phyloP scores from a whole-genome alignment of 2,113 vertebrate species.

The Anarrhichthys ocellatus region DNA sequence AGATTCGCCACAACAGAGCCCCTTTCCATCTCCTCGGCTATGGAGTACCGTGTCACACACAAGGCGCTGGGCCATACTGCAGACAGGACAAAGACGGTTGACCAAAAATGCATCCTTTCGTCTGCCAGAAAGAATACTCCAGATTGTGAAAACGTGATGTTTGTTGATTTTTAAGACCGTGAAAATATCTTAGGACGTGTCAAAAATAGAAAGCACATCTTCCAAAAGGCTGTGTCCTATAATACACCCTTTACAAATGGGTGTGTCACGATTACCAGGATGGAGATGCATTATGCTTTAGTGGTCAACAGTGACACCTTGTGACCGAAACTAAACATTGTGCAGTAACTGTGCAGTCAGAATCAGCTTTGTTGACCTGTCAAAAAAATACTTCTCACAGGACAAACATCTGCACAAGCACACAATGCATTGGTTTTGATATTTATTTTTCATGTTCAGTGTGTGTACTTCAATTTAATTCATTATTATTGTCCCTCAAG shows the following conservation, averaged over 20 bases:
- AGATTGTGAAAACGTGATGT: background rate
- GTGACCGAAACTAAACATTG: constrained; percentile 38
- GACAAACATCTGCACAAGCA: background rate
- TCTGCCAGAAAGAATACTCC: constrained; percentile 7
- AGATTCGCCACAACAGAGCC: constrained; percentile 82
- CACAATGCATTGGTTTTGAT: background rate
- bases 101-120: constrained; percentile 43
- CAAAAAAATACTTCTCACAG: background rate
- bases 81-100: constrained; percentile 74
- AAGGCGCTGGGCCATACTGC: constrained; percentile 67
- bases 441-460: background rate
- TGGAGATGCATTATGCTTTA: constrained; percentile 19
- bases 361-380: background rate
- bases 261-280: constrained; percentile 42
- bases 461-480: background rate
- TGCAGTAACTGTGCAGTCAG: background rate
- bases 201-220: background rate
- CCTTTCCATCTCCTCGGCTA: constrained; percentile 82
- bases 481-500: background rate
- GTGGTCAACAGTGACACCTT: constrained; percentile 79
- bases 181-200: background rate
- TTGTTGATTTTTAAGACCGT: background rate
- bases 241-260: constrained; percentile 28
- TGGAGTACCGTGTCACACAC: constrained; percentile 82
- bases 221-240: constrained; percentile 1